These are phyloP conservation scores for Coelinius sp. DNA, from an alignment of 2,888 invertebrate genomes.

Conservation along the genomic window DNA sequence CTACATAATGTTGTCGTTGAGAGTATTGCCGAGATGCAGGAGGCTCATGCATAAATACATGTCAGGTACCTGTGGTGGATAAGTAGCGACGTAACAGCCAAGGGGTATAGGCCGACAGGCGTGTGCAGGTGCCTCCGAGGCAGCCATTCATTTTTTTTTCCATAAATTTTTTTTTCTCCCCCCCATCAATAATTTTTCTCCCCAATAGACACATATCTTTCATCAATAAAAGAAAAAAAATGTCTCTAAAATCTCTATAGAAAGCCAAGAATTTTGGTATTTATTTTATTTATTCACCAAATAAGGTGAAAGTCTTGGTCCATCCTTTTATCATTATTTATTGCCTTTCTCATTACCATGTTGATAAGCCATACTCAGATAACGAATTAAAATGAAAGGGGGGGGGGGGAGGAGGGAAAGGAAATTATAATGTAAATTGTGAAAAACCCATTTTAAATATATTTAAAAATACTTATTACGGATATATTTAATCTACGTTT, in stretches of 20 bases:
- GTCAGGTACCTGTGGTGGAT: constrained; percentile 44
- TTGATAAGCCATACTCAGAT: neutral
- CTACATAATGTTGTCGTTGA: constrained; percentile 33
- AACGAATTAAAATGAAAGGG: neutral
- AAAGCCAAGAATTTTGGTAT: neutral
- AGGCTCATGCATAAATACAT: constrained; percentile 61
- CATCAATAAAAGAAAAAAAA: neutral
- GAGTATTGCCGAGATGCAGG: constrained; percentile 29
- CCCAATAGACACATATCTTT: neutral
- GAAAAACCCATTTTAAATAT: neutral
- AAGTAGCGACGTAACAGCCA: constrained; percentile 52
- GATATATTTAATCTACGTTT: neutral
- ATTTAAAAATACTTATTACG: neutral
- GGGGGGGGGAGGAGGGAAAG: too few species aligned
- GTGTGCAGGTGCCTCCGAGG: constrained; percentile 57
- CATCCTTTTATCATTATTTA: constrained; percentile 11
- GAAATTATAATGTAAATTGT: too few species aligned
- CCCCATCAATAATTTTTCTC: neutral
- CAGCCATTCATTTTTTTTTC: constrained; percentile 46
- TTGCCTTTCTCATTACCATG: neutral
- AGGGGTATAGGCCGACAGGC: constrained; percentile 58
- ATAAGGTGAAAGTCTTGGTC: constrained; percentile 18
- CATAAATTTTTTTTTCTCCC: neutral
- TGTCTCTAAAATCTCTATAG: constrained; percentile 1
- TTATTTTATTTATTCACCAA: neutral